A percentile compares a stretch with the other conserved stretches of the same genome.
Conservation (phyloP, 2,888 invertebrate species). For the Drosophila buzzatii region DNA sequence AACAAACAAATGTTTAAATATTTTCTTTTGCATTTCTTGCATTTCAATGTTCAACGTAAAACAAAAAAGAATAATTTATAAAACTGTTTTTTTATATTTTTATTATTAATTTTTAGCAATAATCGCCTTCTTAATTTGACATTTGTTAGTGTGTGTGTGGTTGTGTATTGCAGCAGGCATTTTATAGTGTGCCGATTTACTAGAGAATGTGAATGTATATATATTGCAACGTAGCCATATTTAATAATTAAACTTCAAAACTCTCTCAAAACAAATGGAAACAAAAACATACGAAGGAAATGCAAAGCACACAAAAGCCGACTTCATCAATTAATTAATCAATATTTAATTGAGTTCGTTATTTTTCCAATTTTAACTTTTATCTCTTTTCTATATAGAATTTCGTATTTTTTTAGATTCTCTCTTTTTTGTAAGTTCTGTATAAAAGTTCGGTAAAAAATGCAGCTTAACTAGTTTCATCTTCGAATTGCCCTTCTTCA, state of each 20-base stretch:
- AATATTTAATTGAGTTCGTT: constrained; percentile 34
- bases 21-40: constrained; percentile 34
- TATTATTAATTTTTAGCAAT: constrained; percentile 30
- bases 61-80: constrained; percentile 48
- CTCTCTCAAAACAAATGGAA: constrained; percentile 21
- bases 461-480: constrained; percentile 80
- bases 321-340: constrained; percentile 37
- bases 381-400: constrained; percentile 16
- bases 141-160: constrained; percentile 38
- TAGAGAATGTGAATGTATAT: constrained; percentile 47
- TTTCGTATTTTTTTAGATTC: constrained; percentile 34
- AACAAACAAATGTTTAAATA: constrained; percentile 77
- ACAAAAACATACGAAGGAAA: constrained; percentile 37
- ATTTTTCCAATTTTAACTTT: constrained; percentile 48
- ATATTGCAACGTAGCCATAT: constrained; percentile 70
- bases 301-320: constrained; percentile 72
- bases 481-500: constrained; percentile 61
- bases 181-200: constrained; percentile 43
- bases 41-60: constrained; percentile 49
- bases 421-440: constrained; percentile 56
- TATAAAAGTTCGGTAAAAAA: constrained; percentile 83
- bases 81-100: not conserved
- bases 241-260: constrained; percentile 53
- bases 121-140: constrained; percentile 57
- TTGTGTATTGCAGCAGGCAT: constrained; percentile 37